Evolutionary conservation across 2,797 vertebrate species (phyloP).

Genomic region (Gorsachius magnificus): DNA sequence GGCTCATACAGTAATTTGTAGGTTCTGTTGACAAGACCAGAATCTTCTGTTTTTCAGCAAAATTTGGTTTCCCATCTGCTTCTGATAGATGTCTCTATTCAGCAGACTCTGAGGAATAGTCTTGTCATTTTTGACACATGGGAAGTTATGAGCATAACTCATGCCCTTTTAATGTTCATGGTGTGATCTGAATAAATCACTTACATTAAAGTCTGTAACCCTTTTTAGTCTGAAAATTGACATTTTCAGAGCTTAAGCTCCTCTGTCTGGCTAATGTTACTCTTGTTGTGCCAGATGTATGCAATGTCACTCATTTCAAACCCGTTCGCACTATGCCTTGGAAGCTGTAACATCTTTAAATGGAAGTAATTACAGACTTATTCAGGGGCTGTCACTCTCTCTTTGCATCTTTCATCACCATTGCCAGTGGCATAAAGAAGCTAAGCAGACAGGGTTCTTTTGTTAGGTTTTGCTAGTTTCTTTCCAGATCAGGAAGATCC

Average conservation of each 20-base stretch:
- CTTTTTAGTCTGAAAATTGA: not conserved
- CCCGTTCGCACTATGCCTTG: not conserved
- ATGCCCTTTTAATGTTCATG: slow-evolving; percentile 31
- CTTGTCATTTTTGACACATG: not conserved
- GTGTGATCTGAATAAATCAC: slow-evolving; percentile 33
- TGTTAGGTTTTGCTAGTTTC: not conserved
- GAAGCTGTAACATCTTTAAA: not conserved
- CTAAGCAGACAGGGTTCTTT: not conserved
- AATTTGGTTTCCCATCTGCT: slow-evolving; percentile 29
- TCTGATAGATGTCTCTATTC: slow-evolving; percentile 13
- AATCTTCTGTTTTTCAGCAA: slow-evolving; percentile 9
- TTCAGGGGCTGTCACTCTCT: not conserved
- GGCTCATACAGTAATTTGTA: not conserved
- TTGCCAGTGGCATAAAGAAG: not conserved
- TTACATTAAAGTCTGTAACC: slow-evolving; percentile 28
- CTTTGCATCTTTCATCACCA: not conserved
- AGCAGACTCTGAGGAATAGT: not conserved
- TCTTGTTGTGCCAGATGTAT: not conserved
- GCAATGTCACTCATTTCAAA: slow-evolving; percentile 2
- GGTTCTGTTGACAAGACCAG: not conserved
- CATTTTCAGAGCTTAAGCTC: slow-evolving; percentile 18
- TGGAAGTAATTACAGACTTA: slow-evolving; percentile 17
- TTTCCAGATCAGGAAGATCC: not conserved
- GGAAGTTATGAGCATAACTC: not conserved
- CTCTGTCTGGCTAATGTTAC: not conserved